A percentile compares a stretch with the other conserved stretches of the same genome.
Evolutionary conservation across 1,140 invertebrate species (phyloP).

Genomic region (Odontomachus brunneus): DNA sequence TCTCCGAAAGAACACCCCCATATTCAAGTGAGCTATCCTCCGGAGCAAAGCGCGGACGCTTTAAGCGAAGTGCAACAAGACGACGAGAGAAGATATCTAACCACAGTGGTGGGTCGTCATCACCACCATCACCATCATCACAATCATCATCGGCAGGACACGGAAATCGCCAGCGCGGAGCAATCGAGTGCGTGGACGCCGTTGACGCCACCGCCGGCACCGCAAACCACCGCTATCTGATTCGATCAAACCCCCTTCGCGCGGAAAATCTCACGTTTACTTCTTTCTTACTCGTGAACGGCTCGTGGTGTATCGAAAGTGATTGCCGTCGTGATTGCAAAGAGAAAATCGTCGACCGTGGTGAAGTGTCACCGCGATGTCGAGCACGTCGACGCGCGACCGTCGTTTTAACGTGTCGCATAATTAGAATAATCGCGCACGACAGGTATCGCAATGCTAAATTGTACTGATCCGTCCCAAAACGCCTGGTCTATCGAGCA

Average conservation of each 20-base stretch:
- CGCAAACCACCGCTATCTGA: slow-evolving; percentile 84
- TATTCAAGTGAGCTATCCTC: slow-evolving; percentile 71
- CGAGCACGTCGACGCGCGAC: no score
- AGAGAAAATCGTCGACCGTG: no score
- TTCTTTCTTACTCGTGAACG: no score
- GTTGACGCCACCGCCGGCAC: slow-evolving; percentile 79
- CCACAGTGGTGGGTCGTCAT: slow-evolving; percentile 76
- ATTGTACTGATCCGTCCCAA: no score
- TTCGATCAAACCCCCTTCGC: not conserved
- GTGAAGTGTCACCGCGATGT: no score
- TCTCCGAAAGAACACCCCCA: slow-evolving; percentile 78
- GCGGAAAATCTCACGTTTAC: no score
- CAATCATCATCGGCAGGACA: slow-evolving; percentile 69
- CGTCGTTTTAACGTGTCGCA: no score
- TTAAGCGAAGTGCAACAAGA: slow-evolving; percentile 74
- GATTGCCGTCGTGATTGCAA: no score
- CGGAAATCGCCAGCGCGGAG: slow-evolving; percentile 63
- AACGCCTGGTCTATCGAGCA: no score
- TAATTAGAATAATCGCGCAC: no score
- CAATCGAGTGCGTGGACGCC: slow-evolving; percentile 79
- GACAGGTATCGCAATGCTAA: no score
- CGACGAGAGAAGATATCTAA: slow-evolving; percentile 77
- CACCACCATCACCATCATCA: slow-evolving; percentile 73
- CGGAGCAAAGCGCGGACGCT: slow-evolving; percentile 72
- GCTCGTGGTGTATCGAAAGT: no score